A percentile compares a stretch with the other conserved stretches of the same genome.
phyloP scores from a whole-genome alignment of 2,797 vertebrate genomes.

The Rhinella marina region DNA sequence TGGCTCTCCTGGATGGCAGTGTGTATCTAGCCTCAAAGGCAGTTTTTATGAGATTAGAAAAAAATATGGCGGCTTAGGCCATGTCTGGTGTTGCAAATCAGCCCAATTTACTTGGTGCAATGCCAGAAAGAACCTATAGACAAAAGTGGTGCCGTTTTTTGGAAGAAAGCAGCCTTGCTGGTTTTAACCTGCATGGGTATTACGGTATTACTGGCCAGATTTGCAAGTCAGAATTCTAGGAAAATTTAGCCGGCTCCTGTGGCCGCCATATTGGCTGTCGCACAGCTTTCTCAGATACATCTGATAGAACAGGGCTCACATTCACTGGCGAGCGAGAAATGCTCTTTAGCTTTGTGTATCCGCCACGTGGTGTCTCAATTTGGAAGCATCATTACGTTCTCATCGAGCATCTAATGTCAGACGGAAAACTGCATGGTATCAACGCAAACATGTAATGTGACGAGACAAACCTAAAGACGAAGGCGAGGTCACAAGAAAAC shows the following conservation, averaged over 20 bases:
- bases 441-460: conserved; percentile 10
- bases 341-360: not conserved
- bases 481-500: not conserved
- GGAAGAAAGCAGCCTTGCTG: too few relatives aligned
- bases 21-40: not conserved
- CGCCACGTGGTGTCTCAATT: not conserved
- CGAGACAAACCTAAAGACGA: not conserved
- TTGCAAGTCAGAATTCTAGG: not conserved
- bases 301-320: not conserved
- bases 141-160: too few relatives aligned
- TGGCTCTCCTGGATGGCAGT: not conserved
- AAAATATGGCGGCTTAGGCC: not conserved
- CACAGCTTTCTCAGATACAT: not conserved
- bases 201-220: not conserved
- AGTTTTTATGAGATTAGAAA: too few relatives aligned
- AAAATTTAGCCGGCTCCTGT: not conserved
- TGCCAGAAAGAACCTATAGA: too few relatives aligned
- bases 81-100: too few relatives aligned
- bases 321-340: not conserved
- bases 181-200: not conserved
- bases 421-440: not conserved
- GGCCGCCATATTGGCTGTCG: not conserved
- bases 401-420: not conserved
- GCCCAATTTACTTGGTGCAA: too few relatives aligned
- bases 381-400: not conserved